Evolutionary conservation across 1,140 invertebrate species (phyloP).

Genomic region (Pseudachorutes palmiensis): DNA sequence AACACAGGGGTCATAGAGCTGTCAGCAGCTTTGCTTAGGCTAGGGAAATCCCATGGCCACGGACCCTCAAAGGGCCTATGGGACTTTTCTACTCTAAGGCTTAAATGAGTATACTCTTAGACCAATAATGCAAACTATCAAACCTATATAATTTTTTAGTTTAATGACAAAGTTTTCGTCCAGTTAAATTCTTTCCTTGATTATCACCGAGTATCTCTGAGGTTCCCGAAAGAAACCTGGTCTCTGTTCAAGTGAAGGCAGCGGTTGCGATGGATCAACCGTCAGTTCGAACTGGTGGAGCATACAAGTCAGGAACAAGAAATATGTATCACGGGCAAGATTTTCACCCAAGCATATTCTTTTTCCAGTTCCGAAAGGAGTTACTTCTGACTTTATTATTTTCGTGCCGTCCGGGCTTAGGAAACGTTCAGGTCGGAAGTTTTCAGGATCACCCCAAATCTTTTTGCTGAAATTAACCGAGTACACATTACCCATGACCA

Average conservation of each 20-base stretch:
- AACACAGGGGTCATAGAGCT: too few species aligned
- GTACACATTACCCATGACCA: not conserved
- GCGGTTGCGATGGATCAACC: constrained; percentile 2
- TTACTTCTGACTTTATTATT: constrained; percentile 11
- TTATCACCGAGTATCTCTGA: not conserved
- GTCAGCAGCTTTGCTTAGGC: too few species aligned
- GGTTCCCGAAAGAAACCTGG: not conserved
- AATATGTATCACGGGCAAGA: constrained; percentile 8
- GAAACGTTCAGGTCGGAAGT: constrained; percentile 47
- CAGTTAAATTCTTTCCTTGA: not conserved
- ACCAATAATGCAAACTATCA: too few species aligned
- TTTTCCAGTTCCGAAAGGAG: constrained; percentile 20
- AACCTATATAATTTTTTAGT: too few species aligned
- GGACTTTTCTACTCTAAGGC: too few species aligned
- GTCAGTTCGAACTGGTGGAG: constrained; percentile 13
- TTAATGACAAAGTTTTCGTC: not conserved
- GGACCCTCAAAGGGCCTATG: too few species aligned
- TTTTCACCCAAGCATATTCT: constrained; percentile 16
- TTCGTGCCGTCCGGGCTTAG: constrained; percentile 36
- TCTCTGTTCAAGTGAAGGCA: not conserved
- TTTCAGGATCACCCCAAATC: constrained; percentile 43
- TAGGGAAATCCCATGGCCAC: too few species aligned
- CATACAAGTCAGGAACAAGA: constrained; percentile 12
- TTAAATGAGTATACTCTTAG: too few species aligned
- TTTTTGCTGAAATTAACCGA: not conserved